Evolutionary conservation across 2,888 invertebrate species (phyloP).

Genomic region (Agrotis puta): DNA sequence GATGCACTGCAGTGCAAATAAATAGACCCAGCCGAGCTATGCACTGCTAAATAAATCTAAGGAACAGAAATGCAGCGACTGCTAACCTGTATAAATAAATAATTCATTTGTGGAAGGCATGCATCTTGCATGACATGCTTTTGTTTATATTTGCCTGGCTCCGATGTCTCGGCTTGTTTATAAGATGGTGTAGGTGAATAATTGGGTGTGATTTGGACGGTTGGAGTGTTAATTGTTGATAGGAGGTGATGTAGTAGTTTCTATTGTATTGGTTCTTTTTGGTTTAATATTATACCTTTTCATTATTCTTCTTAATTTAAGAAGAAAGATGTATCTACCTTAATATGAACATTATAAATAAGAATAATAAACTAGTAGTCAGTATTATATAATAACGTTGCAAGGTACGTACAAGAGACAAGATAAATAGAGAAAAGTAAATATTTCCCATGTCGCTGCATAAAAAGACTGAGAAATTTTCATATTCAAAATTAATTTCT

Average conservation of each 20-base stretch:
- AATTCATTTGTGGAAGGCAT: constrained; percentile 71
- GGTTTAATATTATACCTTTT: background rate
- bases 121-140: constrained; percentile 72
- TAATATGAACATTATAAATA: background rate
- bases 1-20: constrained; percentile 65
- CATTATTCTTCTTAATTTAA: too few relatives aligned
- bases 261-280: background rate
- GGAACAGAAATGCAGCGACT: constrained; percentile 69
- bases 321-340: too few relatives aligned
- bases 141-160: constrained; percentile 66
- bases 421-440: background rate
- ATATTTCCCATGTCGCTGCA: constrained; percentile 2
- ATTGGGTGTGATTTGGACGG: constrained; percentile 9
- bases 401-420: background rate
- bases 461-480: constrained; percentile 5
- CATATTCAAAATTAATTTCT: constrained; percentile 16
- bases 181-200: constrained; percentile 42
- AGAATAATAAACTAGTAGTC: background rate
- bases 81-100: constrained; percentile 71
- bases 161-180: constrained; percentile 52
- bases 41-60: constrained; percentile 68
- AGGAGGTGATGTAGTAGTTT: background rate
- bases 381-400: background rate
- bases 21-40: constrained; percentile 57
- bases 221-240: constrained; percentile 18